These are phyloP conservation scores for Caranx melampygus DNA, from an alignment of 2,113 vertebrate genomes.

Conservation along the genomic window DNA sequence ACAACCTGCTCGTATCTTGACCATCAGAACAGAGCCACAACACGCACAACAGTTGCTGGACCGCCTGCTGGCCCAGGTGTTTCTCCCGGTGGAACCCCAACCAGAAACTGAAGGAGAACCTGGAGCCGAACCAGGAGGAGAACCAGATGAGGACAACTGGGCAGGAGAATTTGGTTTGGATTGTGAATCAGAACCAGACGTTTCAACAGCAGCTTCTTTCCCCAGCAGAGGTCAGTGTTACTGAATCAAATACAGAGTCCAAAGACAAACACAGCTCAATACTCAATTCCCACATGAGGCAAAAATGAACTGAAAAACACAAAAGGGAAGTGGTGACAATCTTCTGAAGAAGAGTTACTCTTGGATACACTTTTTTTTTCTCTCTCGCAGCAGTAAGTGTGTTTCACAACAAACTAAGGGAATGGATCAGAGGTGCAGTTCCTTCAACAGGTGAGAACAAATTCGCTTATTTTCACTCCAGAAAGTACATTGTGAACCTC, in stretches of 20 bases:
- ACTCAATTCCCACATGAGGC: too few relatives aligned
- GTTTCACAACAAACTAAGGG: not conserved
- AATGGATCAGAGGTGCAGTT: not conserved
- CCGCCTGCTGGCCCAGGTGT: slow-evolving; percentile 35
- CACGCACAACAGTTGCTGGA: slow-evolving; percentile 30
- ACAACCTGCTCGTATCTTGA: not conserved
- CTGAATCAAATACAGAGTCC: not conserved
- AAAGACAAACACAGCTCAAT: not conserved
- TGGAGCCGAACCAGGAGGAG: accelerated
- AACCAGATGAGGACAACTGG: not conserved
- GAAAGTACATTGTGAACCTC: not conserved
- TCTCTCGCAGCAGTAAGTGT: not conserved
- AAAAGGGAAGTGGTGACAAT: not conserved
- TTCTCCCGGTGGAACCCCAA: not conserved
- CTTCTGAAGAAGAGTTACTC: not conserved
- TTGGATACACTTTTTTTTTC: not conserved
- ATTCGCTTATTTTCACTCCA: not conserved
- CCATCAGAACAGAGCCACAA: slow-evolving; percentile 29
- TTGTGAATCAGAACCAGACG: not conserved
- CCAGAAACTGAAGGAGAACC: not conserved
- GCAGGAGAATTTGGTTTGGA: not conserved
- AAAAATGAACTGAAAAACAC: not conserved
- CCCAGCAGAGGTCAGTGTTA: not conserved
- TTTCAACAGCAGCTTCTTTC: not conserved
- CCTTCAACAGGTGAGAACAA: not conserved